phyloP scores from a whole-genome alignment of 2,797 vertebrate genomes.

The Neostethus bicornis region DNA sequence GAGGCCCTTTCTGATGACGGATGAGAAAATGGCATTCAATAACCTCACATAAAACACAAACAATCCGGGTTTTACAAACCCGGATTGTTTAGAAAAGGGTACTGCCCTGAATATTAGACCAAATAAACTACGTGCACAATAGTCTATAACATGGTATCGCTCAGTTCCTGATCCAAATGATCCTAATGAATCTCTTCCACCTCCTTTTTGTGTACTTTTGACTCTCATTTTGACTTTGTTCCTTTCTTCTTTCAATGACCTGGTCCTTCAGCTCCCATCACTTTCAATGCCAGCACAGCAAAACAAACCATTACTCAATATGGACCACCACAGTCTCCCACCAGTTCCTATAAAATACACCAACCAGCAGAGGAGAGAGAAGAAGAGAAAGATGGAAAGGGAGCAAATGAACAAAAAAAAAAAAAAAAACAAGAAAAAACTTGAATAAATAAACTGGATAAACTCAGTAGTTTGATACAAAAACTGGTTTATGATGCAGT shows the following conservation, averaged over 20 bases:
- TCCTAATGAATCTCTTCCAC: constrained; percentile 22
- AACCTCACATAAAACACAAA: no score
- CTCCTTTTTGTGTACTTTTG: constrained; percentile 10
- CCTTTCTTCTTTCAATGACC: constrained; percentile 23
- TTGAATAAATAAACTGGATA: constrained; percentile 30
- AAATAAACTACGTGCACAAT: no score
- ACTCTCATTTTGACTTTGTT: not conserved
- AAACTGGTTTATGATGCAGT: no score
- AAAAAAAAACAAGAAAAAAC: constrained; percentile 60
- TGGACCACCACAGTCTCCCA: constrained; percentile 56
- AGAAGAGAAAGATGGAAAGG: constrained; percentile 21
- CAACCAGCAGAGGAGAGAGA: constrained; percentile 17
- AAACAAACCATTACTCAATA: constrained; percentile 80
- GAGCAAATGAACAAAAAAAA: constrained; percentile 59
- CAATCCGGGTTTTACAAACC: no score
- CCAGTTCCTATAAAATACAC: constrained; percentile 63
- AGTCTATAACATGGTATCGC: no score
- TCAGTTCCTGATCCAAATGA: no score
- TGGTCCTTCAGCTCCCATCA: constrained; percentile 45
- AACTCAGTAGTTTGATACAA: constrained; percentile 19
- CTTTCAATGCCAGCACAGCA: constrained; percentile 70
- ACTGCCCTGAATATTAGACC: no score
- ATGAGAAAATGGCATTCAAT: no score
- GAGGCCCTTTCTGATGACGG: no score
- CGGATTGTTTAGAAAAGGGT: no score